Evolutionary conservation across 2,113 vertebrate genomes (phyloP).

Genomic region (Peromyscus maniculatus): DNA sequence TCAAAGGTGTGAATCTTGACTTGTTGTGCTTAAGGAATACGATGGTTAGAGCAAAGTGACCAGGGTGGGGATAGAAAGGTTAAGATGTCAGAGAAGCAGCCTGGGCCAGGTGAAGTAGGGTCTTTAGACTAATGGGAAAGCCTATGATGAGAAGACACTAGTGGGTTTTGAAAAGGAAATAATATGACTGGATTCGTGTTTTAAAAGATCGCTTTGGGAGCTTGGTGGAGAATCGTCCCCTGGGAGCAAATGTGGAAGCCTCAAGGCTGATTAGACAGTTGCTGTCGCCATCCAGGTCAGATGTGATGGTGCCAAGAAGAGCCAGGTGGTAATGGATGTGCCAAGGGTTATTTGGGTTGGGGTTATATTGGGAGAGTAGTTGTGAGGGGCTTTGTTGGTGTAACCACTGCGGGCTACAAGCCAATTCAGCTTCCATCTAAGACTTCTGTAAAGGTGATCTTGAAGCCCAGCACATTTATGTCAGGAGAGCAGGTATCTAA

Average conservation of each 20-base stretch:
- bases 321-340: rapidly evolving
- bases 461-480: constrained; percentile 55
- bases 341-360: background rate
- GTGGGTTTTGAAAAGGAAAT: background rate
- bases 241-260: background rate
- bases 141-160: constrained; percentile 16
- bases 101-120: background rate
- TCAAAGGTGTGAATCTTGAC: background rate
- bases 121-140: background rate
- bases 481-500: background rate
- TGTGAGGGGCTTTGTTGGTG: background rate
- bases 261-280: background rate
- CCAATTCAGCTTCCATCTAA: background rate
- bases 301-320: background rate
- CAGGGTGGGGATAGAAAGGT: background rate
- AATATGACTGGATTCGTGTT: background rate
- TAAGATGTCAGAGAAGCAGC: background rate
- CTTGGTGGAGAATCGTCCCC: background rate
- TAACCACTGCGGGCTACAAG: background rate
- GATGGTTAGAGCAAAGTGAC: background rate
- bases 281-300: background rate
- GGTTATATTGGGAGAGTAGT: background rate
- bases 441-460: background rate
- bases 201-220: background rate
- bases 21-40: background rate